Evolutionary conservation across 2,888 invertebrate species (phyloP).

Genomic region (Oxyteleia sp.): DNA sequence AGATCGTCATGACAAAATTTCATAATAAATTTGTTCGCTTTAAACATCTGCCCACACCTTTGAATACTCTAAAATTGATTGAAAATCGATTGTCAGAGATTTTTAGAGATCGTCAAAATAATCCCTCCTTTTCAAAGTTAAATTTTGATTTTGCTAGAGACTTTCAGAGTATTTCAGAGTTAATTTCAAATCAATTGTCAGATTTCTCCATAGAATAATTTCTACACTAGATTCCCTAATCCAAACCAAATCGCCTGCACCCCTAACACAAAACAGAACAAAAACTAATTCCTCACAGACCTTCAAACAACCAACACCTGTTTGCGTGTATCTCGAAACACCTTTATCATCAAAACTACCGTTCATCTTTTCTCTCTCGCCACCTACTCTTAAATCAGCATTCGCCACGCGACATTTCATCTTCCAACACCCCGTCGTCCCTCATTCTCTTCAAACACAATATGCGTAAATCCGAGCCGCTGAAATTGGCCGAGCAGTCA

Average conservation of each 20-base stretch:
- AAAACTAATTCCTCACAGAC: slow-evolving; percentile 1
- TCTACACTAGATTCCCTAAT: too few species aligned
- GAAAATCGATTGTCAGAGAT: too few species aligned
- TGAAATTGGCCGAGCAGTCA: slow-evolving; percentile 62
- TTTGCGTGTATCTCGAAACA: slow-evolving; percentile 21
- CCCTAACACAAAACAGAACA: not conserved
- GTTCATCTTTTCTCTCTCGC: not conserved
- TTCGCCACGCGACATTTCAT: slow-evolving; percentile 56
- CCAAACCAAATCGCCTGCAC: not conserved
- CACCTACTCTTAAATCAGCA: slow-evolving; percentile 19
- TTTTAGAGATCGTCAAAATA: too few species aligned
- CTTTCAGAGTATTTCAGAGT: too few species aligned
- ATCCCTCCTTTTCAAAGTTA: too few species aligned
- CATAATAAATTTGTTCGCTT: too few species aligned
- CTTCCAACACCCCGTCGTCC: slow-evolving; percentile 16
- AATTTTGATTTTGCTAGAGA: too few species aligned
- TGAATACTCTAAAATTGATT: too few species aligned
- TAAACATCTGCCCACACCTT: too few species aligned
- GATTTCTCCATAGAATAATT: too few species aligned
- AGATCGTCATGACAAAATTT: too few species aligned
- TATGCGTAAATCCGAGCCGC: slow-evolving; percentile 53
- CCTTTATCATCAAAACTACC: not conserved
- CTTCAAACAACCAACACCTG: slow-evolving; percentile 12
- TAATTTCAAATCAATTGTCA: too few species aligned
- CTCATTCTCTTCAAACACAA: slow-evolving; percentile 50